Percentiles rank a stretch among this genome's conserved stretches.
Conservation (phyloP, 1,140 invertebrate species). For the Calosoma granatense region DNA sequence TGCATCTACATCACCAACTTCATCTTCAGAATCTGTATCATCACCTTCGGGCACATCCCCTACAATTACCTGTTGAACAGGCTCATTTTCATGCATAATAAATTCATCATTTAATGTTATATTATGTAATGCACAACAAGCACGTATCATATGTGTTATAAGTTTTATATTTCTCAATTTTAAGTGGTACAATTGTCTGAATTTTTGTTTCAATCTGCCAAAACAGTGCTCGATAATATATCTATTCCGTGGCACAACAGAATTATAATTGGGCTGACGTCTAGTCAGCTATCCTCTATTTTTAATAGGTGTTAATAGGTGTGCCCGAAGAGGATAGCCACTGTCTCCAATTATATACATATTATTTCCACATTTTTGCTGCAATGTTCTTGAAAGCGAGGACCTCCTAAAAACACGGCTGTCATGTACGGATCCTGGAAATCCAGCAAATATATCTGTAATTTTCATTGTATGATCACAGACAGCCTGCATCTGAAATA, state of each 20-base stretch:
- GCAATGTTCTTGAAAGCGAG: constrained; percentile 14
- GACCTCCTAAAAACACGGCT: too few species aligned
- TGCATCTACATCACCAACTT: too few species aligned
- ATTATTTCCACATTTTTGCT: constrained; percentile 18
- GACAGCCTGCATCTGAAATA: too few species aligned
- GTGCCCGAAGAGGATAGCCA: constrained; percentile 18
- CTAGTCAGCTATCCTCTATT: constrained; percentile 17
- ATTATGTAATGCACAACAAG: constrained; percentile 21
- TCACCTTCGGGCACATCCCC: too few species aligned
- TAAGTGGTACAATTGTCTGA: constrained; percentile 19
- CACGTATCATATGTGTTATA: constrained; percentile 19
- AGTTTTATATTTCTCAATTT: constrained; percentile 19
- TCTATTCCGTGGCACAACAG: constrained; percentile 15
- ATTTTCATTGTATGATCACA: too few species aligned
- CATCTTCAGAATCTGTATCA: too few species aligned
- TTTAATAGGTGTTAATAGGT: constrained; percentile 22
- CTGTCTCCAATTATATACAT: constrained; percentile 20
- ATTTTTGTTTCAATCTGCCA: constrained; percentile 21
- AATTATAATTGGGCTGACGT: constrained; percentile 16
- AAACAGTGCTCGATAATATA: constrained; percentile 22
- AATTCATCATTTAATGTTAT: constrained; percentile 16
- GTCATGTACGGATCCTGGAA: too few species aligned
- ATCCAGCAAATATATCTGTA: too few species aligned
- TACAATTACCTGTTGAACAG: too few species aligned
- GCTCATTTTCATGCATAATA: too few species aligned